Base-by-base conservation (phyloP, 2,888 invertebrate species). In the Fragum whitleyi region DNA sequence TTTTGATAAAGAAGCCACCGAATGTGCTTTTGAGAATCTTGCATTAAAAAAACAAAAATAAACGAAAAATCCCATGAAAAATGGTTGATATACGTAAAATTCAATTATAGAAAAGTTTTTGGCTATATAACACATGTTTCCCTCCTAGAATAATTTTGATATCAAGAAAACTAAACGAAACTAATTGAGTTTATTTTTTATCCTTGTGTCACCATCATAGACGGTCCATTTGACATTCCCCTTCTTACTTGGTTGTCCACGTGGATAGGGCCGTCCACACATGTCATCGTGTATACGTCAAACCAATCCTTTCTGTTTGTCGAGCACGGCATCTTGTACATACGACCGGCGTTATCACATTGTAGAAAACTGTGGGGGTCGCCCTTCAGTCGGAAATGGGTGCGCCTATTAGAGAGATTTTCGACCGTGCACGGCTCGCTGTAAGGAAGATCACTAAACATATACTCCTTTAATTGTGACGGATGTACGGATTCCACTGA, bases 221-320 rank as follows among this genome's bases (percentile, higher is more conserved):
- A 19, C n/a, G 47, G 47, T 47, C 47, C 47, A 47, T 47, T 47
- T 16, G 47, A 2, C 47, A 47, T 47, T 19, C 47, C 47, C 1
- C 61, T 32, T n/a, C n/a, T n/a, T 7, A 61, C 32, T 14, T 29
- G 61, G 32, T 61, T 61, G 28, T 61, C 61, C 29, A 61, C 79
- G 53, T 77, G 77, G 23, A 85, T 62, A 19, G 85, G 79, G 21
- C 85, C 85, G 59, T 85, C 85, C 5, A 85, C 85, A 74, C 85
- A 85, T 0, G 81, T 81, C 47, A 71, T 72, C 1, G 85, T 73
- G 23, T 69, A 79, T 7, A 70, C 71, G 57, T 85, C 85, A 29
- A 85, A 85, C 71, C 69, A 85, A 72, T 84, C 84, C 47, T 28
- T 61, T n/a, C 62, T 71, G 28, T 68, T 67, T 39, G 73, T 65